Conservation (phyloP, 2,797 vertebrate genomes). For the Dendrocincla tyrannina region DNA sequence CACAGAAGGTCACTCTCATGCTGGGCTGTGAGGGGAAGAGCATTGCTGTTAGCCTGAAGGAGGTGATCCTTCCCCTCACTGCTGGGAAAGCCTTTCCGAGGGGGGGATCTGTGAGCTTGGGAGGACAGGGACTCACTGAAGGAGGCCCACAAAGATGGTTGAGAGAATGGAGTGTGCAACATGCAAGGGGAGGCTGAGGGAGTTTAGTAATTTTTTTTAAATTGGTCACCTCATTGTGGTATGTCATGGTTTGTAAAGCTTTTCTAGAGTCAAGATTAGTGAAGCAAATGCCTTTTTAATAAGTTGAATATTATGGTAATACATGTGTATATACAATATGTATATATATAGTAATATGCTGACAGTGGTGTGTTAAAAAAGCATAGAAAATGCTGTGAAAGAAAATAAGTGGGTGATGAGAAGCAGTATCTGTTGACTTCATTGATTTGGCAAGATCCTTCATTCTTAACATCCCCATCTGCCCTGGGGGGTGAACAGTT, state of each 20-base stretch:
- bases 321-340: too few relatives aligned
- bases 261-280: background rate
- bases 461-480: background rate
- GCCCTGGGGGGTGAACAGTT: background rate
- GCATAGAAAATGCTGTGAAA: background rate
- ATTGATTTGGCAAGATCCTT: background rate
- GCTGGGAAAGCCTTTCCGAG: accelerated
- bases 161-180: accelerated
- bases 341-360: background rate
- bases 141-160: accelerated
- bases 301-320: background rate
- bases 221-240: accelerated
- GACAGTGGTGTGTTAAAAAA: background rate
- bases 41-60: too few relatives aligned
- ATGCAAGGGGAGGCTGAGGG: background rate
- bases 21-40: too few relatives aligned
- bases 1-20: too few relatives aligned
- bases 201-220: background rate
- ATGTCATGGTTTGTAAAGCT: background rate
- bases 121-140: accelerated
- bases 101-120: background rate
- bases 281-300: background rate
- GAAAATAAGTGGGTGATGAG: background rate
- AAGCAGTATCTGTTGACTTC: background rate
- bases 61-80: background rate